Conservation (phyloP, 2,888 invertebrate species). For the Dexiosoma caninum region DNA sequence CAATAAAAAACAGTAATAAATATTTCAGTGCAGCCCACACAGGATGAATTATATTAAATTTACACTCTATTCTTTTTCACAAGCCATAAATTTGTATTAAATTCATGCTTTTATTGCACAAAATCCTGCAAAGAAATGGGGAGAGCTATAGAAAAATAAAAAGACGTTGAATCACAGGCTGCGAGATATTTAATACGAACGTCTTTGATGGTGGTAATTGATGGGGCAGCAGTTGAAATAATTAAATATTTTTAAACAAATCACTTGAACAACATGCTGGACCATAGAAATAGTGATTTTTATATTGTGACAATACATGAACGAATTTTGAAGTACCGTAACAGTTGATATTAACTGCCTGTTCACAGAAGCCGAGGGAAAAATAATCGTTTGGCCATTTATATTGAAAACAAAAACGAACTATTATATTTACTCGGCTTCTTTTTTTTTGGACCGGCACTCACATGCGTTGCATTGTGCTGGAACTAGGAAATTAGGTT, state of each 20-base stretch:
- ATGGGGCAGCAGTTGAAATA: constrained; percentile 59
- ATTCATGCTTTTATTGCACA: constrained; percentile 30
- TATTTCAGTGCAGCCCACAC: constrained; percentile 61
- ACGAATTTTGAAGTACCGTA: constrained; percentile 7
- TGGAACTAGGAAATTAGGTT: no score
- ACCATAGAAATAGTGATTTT: neutral
- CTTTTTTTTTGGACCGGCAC: no score
- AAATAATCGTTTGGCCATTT: no score
- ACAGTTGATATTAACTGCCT: no score
- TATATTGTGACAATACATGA: neutral
- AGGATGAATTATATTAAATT: constrained; percentile 61
- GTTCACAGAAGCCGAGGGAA: no score
- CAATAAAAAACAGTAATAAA: constrained; percentile 37
- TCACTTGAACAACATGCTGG: constrained; percentile 23
- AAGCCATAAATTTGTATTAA: constrained; percentile 59
- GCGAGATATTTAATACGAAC: constrained; percentile 51
- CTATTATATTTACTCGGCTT: no score
- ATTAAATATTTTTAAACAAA: constrained; percentile 58
- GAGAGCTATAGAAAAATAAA: neutral
- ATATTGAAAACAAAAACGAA: no score
- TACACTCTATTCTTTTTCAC: constrained; percentile 58
- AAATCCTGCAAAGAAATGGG: constrained; percentile 6
- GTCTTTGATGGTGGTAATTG: constrained; percentile 58
- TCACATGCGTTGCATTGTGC: no score
- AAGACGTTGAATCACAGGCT: constrained; percentile 6